Conservation (phyloP, 2,113 vertebrate species). For the Hemicordylus capensis region DNA sequence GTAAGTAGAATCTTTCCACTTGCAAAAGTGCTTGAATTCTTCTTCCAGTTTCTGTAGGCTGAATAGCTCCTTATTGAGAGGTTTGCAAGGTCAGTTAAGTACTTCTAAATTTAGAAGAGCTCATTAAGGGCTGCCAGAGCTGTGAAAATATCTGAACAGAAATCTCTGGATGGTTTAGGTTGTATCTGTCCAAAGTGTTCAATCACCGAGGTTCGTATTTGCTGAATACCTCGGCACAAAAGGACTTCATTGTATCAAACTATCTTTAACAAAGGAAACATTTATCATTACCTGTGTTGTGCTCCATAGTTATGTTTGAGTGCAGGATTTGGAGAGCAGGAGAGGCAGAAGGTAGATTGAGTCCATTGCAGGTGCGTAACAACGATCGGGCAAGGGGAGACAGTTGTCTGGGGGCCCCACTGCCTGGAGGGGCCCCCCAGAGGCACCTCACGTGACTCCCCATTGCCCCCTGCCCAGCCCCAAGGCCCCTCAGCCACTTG, state of each 20-base stretch:
- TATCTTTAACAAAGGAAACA: not conserved
- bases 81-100: constrained; percentile 1
- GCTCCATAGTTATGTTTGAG: not conserved
- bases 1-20: constrained; percentile 10
- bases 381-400: too few species aligned
- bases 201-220: not conserved
- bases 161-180: not conserved
- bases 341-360: not conserved
- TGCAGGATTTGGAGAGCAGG: not conserved
- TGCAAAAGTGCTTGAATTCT: not conserved
- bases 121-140: constrained; percentile 6
- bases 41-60: constrained; percentile 7
- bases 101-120: constrained; percentile 17
- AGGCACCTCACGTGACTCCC: too few species aligned
- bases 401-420: too few species aligned
- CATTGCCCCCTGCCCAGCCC: too few species aligned
- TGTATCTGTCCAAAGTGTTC: not conserved
- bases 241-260: not conserved
- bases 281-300: not conserved
- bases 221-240: not conserved
- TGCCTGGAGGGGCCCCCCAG: too few species aligned
- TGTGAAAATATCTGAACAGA: not conserved
- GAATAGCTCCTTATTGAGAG: not conserved
- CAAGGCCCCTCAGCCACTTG: too few species aligned
- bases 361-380: too few species aligned